Conservation (phyloP, 1,140 invertebrate genomes). For the Temnothorax nylanderi region DNA sequence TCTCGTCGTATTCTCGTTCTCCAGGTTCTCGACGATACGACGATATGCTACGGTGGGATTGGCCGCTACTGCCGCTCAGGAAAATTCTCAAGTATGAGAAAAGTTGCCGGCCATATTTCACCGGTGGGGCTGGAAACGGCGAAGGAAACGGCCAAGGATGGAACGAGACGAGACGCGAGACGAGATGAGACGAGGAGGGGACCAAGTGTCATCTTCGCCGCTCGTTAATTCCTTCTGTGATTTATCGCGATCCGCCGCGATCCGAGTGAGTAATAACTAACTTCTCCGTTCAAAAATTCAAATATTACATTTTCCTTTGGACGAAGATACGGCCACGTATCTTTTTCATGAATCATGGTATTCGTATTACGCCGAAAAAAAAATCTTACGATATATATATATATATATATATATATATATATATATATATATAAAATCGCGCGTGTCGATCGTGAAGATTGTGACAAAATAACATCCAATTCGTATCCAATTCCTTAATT, state of each 20-base stretch:
- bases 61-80: constrained; percentile 52
- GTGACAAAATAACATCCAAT: background rate
- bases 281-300: constrained; percentile 76
- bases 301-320: constrained; percentile 77
- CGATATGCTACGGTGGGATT: background rate
- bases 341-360: background rate
- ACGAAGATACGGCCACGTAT: background rate
- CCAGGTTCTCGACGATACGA: too few species aligned
- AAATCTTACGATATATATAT: background rate
- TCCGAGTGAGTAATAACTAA: constrained; percentile 79
- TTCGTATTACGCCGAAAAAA: background rate
- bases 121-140: constrained; percentile 60
- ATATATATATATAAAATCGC: background rate
- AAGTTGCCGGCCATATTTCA: constrained; percentile 83
- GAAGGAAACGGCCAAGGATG: constrained; percentile 63
- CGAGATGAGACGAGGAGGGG: constrained; percentile 64
- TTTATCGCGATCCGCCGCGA: constrained; percentile 78
- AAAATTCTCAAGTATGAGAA: constrained; percentile 81
- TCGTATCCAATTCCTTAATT: background rate
- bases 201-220: constrained; percentile 81
- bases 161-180: constrained; percentile 66
- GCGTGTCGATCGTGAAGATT: background rate
- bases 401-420: too few species aligned
- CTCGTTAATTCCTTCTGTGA: constrained; percentile 83
- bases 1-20: constrained; percentile 4